phyloP scores from a whole-genome alignment of 1,140 invertebrate species.

The Glossosoma conforme region DNA sequence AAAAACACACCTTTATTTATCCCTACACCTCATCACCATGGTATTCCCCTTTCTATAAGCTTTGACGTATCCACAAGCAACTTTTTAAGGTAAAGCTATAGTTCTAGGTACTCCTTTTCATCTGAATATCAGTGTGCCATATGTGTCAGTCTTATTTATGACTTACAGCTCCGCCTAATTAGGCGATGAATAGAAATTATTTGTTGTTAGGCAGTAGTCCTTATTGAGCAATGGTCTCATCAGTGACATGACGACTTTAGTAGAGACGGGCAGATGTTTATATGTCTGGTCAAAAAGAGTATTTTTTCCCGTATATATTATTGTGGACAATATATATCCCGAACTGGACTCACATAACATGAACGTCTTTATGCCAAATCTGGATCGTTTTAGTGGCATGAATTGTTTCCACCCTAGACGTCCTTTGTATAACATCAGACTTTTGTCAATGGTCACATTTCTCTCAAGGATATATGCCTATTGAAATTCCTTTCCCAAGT shows the following conservation, averaged over 20 bases:
- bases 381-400: conserved; percentile 8
- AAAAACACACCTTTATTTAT: conserved; percentile 18
- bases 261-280: conserved; percentile 20
- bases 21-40: conserved; percentile 15
- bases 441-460: too few relatives aligned
- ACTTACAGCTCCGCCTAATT: conserved; percentile 14
- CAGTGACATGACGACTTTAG: conserved; percentile 20
- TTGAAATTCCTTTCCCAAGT: too few relatives aligned
- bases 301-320: conserved; percentile 22
- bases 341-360: conserved; percentile 22
- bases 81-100: conserved; percentile 16
- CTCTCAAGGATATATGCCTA: too few relatives aligned
- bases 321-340: conserved; percentile 12
- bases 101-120: conserved; percentile 17
- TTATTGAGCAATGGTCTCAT: conserved; percentile 14
- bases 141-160: conserved; percentile 18
- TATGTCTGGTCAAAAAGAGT: conserved; percentile 12
- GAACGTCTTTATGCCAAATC: conserved; percentile 12
- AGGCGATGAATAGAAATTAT: conserved; percentile 21
- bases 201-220: conserved; percentile 9
- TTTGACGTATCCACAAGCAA: conserved; percentile 9
- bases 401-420: conserved; percentile 16
- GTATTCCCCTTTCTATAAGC: conserved; percentile 18
- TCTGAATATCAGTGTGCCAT: conserved; percentile 15
- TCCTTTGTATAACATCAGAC: too few relatives aligned